Evolutionary conservation across 64 coral and sea anemone genomes (phyloP).

Genomic region (Stichodactyla helianthus): DNA sequence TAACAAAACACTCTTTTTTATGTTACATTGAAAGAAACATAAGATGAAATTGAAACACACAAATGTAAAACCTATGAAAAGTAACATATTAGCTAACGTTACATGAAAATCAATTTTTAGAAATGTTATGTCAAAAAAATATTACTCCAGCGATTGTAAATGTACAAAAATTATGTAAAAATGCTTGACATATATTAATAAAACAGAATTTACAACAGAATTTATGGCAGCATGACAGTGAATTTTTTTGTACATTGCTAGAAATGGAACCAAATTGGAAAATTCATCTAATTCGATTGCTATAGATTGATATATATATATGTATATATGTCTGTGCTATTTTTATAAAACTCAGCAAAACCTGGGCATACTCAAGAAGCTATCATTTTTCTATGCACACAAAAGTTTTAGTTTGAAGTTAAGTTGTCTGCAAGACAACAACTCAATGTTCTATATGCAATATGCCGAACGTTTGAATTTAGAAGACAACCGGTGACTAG

Average conservation of each 20-base stretch:
- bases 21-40: not conserved
- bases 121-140: slow-evolving; percentile 13
- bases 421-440: not conserved
- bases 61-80: not conserved
- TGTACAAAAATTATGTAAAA: slow-evolving; percentile 2
- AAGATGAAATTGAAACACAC: not conserved
- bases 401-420: not conserved
- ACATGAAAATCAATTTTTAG: not conserved
- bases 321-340: not conserved
- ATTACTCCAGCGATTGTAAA: not conserved
- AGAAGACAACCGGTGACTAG: not conserved
- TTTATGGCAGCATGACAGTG: not conserved
- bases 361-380: not conserved
- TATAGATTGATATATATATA: not conserved
- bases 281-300: not conserved
- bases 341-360: not conserved
- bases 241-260: not conserved
- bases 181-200: not conserved
- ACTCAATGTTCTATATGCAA: not conserved
- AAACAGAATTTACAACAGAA: not conserved
- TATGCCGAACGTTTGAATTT: slow-evolving; percentile 2
- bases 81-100: not conserved
- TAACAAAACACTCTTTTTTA: not conserved
- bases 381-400: not conserved
- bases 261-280: not conserved